Evolutionary conservation across 2,797 vertebrate genomes (phyloP), one percentile per base, ranked within the genome.

Genomic region (Gambelia wislizenii): DNA sequence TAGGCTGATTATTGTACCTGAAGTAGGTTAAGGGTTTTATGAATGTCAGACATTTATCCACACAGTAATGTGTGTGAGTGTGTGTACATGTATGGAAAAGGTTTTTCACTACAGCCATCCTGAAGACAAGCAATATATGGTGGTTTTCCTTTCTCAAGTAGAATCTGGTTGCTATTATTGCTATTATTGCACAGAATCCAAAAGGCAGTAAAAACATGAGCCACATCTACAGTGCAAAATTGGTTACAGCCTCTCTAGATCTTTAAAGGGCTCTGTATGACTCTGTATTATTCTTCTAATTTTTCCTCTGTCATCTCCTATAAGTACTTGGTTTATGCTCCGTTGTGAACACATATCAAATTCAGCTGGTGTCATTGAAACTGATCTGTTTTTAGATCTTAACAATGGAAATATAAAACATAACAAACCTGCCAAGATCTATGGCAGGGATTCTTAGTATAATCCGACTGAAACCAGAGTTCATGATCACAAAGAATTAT

Each of bases 311-410:
- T 82, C 47, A 91, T 61, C 78, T 84, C 77, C 76, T 80, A 0
- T 0, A 93, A 89, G 64, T 79, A 86, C 8, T 91, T 87, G n/a
- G 4, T 25, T 93, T 92, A 89, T 56, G 8, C 91, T 89, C 52
- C 18, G n/a, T 89, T 20, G 13, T 85, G 16, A 30, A 5, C 90
- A 87, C 87, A 86, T 59, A 91, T 4, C 20, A 54, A 72, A 72
- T 2, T 86, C 6, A 9, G 22, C 42, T 77, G 77, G 8, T 67
- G 44, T 2, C 39, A 59, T 7, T 91, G 6, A 39, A 90, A 61
- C 1, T 87, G 42, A 27, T 89, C 77, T 89, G 69, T 1, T 74
- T 93, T 93, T 44, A 91, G 64, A 81, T 84, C 83, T 14, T 79
- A 79, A 89, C 90, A 92, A 59, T 22, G 83, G 56, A 93, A 92